Base-by-base conservation (phyloP, 1,140 invertebrate species). In the Thrips palmi region DNA sequence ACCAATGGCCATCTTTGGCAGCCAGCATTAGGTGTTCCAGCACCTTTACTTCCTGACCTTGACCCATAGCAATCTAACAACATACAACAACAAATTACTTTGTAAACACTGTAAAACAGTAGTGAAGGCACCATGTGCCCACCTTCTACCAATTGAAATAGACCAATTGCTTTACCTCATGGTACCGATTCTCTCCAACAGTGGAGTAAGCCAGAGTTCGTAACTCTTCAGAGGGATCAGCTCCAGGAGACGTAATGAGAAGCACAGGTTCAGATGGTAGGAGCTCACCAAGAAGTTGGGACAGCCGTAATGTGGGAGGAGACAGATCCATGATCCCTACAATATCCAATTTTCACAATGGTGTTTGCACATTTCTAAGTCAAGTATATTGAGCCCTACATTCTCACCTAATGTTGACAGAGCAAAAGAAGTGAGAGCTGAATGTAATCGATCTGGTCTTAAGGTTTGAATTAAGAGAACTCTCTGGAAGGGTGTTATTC, bases 201-300 rank as follows among this genome's bases (percentile, higher is more conserved):
- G 58, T 62, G 28, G 59, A 56, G 7, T 57, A 49, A 0, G 77
- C 76, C 18, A 82, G 52, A 33, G 74, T 68, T 40, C 62, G 56
- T 10, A 88, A 57, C 52, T 88, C 83, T 34, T 70, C 67, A 1
- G 76, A 75, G n/a, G 86, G 86, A 66, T 91, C 86, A 35, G 73
- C 70, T 35, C 83, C 83, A 23, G 77, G 62, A 46, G 70, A 65
- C 45, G 71, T 71, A 18, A 89, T 64, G 24, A 91, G 64, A 8
- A 91, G 55, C 37, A 89, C 71, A 1, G 84, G 83, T 51, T 78
- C 74, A 4, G 53, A 52, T 0, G 61, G 35, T 7, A 56, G 45
- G 0, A 71, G 67, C 53, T 80, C 74, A 14, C 54, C 51, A 34
- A 62, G 62, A 15, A 82, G 47, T 42, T 65, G 58, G 35, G 63